Percentiles rank a stretch among this genome's conserved stretches.
Evolutionary conservation across 2,113 vertebrate species (phyloP).

Genomic region (Oryzias celebensis): DNA sequence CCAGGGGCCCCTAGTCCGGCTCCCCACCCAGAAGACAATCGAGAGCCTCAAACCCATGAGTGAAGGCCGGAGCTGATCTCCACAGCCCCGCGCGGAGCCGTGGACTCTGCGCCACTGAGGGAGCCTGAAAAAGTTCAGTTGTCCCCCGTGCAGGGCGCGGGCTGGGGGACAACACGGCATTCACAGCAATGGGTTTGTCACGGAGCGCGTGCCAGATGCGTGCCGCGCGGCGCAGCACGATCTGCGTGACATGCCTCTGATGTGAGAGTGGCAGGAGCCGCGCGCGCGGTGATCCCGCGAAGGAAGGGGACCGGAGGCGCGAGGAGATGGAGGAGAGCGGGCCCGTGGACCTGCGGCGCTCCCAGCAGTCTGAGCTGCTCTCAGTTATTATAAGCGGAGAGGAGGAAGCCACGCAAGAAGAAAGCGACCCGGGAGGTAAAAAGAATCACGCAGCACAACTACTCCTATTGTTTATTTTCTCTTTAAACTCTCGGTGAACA

Average conservation of each 20-base stretch:
- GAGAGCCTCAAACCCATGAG: conserved; percentile 78
- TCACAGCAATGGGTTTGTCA: conserved; percentile 69
- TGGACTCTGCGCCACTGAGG: conserved; percentile 41
- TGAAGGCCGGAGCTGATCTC: conserved; percentile 67
- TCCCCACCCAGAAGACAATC: conserved; percentile 90
- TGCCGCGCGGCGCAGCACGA: conserved; percentile 46
- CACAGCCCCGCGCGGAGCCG: conserved; percentile 61
- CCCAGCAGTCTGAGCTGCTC: conserved; percentile 74
- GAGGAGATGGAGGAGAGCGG: conserved; percentile 51
- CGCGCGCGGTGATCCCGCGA: conserved; percentile 43
- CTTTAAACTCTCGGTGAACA: conserved; percentile 13
- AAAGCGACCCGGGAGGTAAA: conserved; percentile 73
- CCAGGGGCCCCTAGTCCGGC: conserved; percentile 92
- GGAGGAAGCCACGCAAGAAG: conserved; percentile 72
- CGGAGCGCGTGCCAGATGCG: conserved; percentile 63
- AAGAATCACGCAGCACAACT: conserved; percentile 24
- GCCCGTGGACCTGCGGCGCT: conserved; percentile 69
- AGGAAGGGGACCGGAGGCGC: conserved; percentile 29
- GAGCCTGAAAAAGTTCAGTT: conserved; percentile 79
- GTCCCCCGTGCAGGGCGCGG: conserved; percentile 61
- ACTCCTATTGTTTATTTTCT: conserved; percentile 11
- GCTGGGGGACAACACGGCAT: conserved; percentile 61
- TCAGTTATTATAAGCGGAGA: conserved; percentile 80
- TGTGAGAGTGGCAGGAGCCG: conserved; percentile 59
- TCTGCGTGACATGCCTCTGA: conserved; percentile 37